Conservation (phyloP, 2,113 vertebrate genomes). For the Panthera leo region DNA sequence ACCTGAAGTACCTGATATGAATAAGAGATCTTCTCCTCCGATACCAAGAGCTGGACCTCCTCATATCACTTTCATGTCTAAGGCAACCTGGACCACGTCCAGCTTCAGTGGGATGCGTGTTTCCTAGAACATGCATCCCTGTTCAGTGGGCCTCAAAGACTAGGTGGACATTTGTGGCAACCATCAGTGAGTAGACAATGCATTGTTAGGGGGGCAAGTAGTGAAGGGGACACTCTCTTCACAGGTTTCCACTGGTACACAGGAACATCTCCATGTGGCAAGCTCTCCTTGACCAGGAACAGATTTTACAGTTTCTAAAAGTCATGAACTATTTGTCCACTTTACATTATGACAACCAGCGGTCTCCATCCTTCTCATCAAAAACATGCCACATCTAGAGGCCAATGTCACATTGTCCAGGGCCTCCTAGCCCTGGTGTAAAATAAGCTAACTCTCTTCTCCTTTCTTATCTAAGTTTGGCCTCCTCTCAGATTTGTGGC, state of each 20-base stretch:
- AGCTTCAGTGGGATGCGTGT: not conserved
- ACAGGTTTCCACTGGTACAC: not conserved
- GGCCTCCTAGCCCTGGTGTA: not conserved
- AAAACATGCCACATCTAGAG: not conserved
- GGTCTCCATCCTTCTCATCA: not conserved
- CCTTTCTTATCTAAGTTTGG: not conserved
- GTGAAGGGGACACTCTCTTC: not conserved
- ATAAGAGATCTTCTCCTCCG: not conserved
- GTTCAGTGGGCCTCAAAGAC: not conserved
- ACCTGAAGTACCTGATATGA: not conserved
- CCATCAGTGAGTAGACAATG: not conserved
- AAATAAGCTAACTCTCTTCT: not conserved
- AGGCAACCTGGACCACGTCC: not conserved
- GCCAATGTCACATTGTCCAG: not conserved
- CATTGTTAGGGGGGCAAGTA: not conserved
- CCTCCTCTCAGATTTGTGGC: not conserved
- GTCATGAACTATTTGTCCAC: not conserved
- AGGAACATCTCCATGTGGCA: not conserved
- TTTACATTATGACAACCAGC: not conserved
- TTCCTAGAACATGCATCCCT: not conserved
- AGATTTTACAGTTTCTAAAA: not conserved
- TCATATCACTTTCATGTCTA: not conserved
- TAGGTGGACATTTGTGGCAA: not conserved
- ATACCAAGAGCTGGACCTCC: not conserved
- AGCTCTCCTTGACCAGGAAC: not conserved